phyloP scores from a whole-genome alignment of 2,797 vertebrate genomes.

The Coluber constrictor region DNA sequence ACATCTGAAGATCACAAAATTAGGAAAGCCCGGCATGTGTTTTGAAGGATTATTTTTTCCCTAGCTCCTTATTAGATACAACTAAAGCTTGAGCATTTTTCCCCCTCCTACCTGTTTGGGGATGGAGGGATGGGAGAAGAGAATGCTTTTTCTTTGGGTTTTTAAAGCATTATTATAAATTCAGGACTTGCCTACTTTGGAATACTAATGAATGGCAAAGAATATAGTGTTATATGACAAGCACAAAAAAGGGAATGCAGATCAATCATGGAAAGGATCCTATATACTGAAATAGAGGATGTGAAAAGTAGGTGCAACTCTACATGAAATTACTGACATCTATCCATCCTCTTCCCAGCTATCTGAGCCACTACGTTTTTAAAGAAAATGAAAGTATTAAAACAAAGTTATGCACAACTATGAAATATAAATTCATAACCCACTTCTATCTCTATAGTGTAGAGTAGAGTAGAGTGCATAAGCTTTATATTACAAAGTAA shows the following conservation, averaged over 20 bases:
- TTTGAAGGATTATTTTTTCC: background rate
- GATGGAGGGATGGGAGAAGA: background rate
- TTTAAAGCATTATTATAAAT: conserved; percentile 12
- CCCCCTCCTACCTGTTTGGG: background rate
- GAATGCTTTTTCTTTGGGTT: background rate
- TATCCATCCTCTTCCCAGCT: background rate
- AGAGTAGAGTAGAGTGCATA: background rate
- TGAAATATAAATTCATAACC: conserved; percentile 59
- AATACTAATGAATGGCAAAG: conserved; percentile 8
- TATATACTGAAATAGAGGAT: background rate
- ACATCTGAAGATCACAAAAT: background rate
- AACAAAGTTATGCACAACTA: conserved; percentile 56
- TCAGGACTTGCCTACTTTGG: conserved; percentile 3
- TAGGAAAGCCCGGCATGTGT: background rate
- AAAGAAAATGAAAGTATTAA: conserved; percentile 29
- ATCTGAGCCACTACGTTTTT: background rate
- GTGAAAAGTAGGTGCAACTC: background rate
- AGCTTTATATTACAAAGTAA: background rate
- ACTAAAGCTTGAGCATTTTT: background rate
- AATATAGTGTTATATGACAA: conserved; percentile 1
- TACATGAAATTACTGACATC: background rate
- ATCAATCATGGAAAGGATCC: background rate
- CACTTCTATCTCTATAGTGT: conserved; percentile 45
- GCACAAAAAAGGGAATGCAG: background rate
- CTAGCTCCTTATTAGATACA: background rate